Base-by-base conservation (phyloP, 2,888 invertebrate species). In the Periphyllus acericola region DNA sequence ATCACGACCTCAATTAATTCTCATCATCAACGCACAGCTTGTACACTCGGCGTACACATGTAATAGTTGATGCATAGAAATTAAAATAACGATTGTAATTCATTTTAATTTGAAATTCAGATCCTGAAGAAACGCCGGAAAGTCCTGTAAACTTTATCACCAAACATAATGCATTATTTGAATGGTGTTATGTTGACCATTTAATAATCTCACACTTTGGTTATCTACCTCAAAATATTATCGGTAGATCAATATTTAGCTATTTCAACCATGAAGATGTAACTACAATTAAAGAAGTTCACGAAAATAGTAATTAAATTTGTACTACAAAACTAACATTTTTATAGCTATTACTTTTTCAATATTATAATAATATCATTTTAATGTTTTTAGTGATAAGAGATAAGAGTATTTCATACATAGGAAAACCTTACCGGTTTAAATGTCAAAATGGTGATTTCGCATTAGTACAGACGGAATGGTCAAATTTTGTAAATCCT, bases 401-500 rank as follows among this genome's bases (percentile, higher is more conserved):
- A 91, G 95, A 95, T 76, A 94, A 94, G 90, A 95, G 95, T 81
- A 93, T 94, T 68, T 94, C 95, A 14, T 94, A 95, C 90, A 94
- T 94, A 90, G 96, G 96, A 90, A 95, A 95, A 90, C 95, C 96
- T 0, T 94, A 93, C 91, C 94, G 97, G 89, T 95, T 97, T 92
- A 93, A 95, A 83, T 94, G 95, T 19, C 95, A 96, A 91, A 98
- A 98, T 91, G 97, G 97, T 0, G 94, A 95, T 90, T 97, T 94
- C 91, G 93, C 96, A n/a, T 93, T 95, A 89, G 92, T 98, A 74
- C 96, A 97, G 92, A 97, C 98, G 0, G 97, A 98, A 91, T 98
- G 98, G 97, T 95, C 96, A 0, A 95, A 96, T 89, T 98, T 97
- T 91, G 94, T 97, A 78, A 98, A 98, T 92, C 98, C 98, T 0